Conservation (phyloP, 2,113 vertebrate species). For the Alethe castanea region DNA sequence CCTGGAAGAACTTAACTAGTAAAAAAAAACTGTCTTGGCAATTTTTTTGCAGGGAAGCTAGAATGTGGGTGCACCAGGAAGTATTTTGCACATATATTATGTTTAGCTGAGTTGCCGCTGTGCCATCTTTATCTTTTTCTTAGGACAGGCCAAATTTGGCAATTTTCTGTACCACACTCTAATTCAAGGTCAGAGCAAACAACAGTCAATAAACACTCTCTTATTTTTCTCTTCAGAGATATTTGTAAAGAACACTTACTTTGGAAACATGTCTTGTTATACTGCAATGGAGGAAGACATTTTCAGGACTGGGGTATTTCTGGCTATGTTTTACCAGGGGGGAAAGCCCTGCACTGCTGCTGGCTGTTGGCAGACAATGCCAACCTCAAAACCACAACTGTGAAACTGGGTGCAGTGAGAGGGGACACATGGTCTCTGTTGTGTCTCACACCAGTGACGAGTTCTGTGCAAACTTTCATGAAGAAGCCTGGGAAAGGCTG, state of each 20-base stretch:
- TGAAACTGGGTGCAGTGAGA: neutral
- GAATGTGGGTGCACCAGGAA: neutral
- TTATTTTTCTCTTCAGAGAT: neutral
- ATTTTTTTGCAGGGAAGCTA: slow-evolving; percentile 3
- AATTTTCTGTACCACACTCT: slow-evolving; percentile 18
- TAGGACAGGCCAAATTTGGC: slow-evolving; percentile 23
- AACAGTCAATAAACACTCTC: neutral
- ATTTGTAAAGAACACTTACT: neutral
- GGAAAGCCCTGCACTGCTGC: neutral
- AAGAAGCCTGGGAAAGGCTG: neutral
- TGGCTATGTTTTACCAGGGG: neutral
- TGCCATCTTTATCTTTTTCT: slow-evolving; percentile 23
- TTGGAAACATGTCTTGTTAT: neutral
- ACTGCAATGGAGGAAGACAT: neutral
- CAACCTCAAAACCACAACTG: slow-evolving; percentile 18
- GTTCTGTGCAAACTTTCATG: neutral
- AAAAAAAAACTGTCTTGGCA: slow-evolving; percentile 24
- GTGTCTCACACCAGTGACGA: neutral
- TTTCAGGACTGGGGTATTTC: neutral
- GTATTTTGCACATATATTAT: slow-evolving; percentile 34
- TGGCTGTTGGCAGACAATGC: slow-evolving; percentile 16
- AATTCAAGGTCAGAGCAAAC: neutral
- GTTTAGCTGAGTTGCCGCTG: slow-evolving; percentile 40
- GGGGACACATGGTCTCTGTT: neutral
- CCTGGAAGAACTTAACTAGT: slow-evolving; percentile 12